These are phyloP conservation scores for Gymnoscopelus braueri DNA, from an alignment of 2,797 vertebrate genomes.

Conservation along the genomic window DNA sequence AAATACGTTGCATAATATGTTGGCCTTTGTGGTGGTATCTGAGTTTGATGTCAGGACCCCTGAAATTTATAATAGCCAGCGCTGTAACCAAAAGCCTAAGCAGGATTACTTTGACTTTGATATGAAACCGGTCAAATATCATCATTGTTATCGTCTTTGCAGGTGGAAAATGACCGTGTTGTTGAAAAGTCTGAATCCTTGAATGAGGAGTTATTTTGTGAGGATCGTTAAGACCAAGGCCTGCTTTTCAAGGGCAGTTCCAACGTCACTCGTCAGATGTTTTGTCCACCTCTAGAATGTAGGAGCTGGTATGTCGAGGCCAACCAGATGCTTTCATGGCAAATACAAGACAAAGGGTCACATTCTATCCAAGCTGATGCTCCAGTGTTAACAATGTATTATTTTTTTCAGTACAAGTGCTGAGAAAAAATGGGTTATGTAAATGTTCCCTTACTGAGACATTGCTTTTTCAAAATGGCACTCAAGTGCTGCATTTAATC, in stretches of 20 bases:
- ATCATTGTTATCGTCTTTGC: not conserved
- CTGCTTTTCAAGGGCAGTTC: constrained; percentile 61
- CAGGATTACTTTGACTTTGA: not conserved
- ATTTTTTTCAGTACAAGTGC: not conserved
- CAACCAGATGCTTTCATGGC: constrained; percentile 54
- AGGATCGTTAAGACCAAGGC: constrained; percentile 58
- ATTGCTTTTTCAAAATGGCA: not conserved
- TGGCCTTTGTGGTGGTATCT: too few relatives aligned
- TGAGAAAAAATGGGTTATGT: not conserved
- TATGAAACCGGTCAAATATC: constrained; percentile 17
- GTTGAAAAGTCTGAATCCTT: constrained; percentile 47
- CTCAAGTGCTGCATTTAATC: not conserved
- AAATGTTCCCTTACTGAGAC: not conserved
- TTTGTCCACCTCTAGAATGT: constrained; percentile 51
- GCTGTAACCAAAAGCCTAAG: constrained; percentile 7
- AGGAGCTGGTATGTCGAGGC: constrained; percentile 59
- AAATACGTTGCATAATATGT: too few relatives aligned
- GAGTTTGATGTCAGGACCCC: too few relatives aligned
- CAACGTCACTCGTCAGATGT: constrained; percentile 60
- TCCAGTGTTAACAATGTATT: constrained; percentile 30
- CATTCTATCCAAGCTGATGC: constrained; percentile 39
- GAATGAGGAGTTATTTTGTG: constrained; percentile 46
- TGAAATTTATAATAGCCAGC: not conserved
- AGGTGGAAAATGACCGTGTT: constrained; percentile 15
- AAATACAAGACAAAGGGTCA: constrained; percentile 42